These are phyloP conservation scores for Drosophila austrosaltans DNA, from an alignment of 2,888 invertebrate species.

Conservation along the genomic window DNA sequence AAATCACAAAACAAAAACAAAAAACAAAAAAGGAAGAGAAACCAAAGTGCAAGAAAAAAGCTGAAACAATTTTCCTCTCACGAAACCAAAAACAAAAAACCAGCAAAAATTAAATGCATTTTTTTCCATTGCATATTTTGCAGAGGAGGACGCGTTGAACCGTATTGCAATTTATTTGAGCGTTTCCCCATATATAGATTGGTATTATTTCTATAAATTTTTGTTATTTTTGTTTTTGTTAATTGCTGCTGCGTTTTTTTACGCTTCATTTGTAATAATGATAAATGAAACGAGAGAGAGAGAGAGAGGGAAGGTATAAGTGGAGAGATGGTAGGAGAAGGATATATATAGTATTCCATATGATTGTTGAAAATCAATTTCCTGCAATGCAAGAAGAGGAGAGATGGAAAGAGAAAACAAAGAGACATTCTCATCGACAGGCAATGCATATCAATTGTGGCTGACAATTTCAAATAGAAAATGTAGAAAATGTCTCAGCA, in stretches of 20 bases:
- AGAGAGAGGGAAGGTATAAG: not conserved
- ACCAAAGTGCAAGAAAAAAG: constrained; percentile 3
- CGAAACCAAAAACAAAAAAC: constrained; percentile 29
- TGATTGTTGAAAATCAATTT: constrained; percentile 48
- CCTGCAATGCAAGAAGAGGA: constrained; percentile 54
- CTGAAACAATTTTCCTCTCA: constrained; percentile 21
- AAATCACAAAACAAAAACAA: constrained; percentile 58
- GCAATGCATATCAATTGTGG: constrained; percentile 72
- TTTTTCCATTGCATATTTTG: constrained; percentile 51
- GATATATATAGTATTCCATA: not conserved
- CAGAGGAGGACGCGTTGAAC: constrained; percentile 55
- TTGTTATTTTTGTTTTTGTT: constrained; percentile 33
- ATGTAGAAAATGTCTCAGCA: constrained; percentile 74
- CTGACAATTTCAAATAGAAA: constrained; percentile 77
- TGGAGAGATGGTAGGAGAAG: too few relatives aligned
- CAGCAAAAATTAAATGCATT: constrained; percentile 59
- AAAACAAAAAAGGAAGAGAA: constrained; percentile 1
- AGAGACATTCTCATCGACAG: constrained; percentile 34
- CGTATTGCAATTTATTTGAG: constrained; percentile 50
- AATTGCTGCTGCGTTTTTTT: constrained; percentile 55
- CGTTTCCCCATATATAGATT: constrained; percentile 29
- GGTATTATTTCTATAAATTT: constrained; percentile 25
- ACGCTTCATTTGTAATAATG: constrained; percentile 36
- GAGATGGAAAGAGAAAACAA: constrained; percentile 24
- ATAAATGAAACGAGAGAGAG: constrained; percentile 5